A percentile compares a stretch with the other conserved stretches of the same genome.
Conservation (phyloP, 2,113 vertebrate species). For the Murina feae region DNA sequence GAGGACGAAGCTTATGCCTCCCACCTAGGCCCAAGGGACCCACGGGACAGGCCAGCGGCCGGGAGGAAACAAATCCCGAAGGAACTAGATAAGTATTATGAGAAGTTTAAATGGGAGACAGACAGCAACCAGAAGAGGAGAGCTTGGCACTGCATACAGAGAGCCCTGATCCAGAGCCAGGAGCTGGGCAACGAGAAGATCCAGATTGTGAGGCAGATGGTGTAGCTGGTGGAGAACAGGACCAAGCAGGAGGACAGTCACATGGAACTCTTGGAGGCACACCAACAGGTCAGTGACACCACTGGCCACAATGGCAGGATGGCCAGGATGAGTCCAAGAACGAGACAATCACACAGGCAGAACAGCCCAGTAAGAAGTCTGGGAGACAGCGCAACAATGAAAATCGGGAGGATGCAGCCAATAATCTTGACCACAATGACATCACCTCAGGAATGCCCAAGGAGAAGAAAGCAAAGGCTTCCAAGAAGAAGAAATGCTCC, state of each 20-base stretch:
- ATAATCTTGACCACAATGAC: slow-evolving; percentile 90
- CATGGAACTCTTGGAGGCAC: slow-evolving; percentile 82
- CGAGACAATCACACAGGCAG: slow-evolving; percentile 83
- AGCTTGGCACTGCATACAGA: no score
- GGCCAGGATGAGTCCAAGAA: slow-evolving; percentile 88
- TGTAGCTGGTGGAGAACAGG: no score
- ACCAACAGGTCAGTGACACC: slow-evolving; percentile 87
- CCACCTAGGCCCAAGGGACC: accelerated
- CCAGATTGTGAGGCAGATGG: no score
- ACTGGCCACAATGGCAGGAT: slow-evolving; percentile 80
- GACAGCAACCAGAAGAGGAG: no score
- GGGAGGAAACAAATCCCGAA: slow-evolving; percentile 46
- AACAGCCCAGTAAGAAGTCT: slow-evolving; percentile 91
- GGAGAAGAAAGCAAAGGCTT: slow-evolving; percentile 95
- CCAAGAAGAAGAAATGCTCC: no score
- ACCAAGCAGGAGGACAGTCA: no score
- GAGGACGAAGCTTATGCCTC: background rate
- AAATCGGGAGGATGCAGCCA: slow-evolving; percentile 81
- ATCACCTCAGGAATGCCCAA: slow-evolving; percentile 86
- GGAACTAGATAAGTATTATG: no score
- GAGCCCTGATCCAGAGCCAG: no score
- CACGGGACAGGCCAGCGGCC: accelerated
- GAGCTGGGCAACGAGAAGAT: no score
- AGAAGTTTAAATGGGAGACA: no score
- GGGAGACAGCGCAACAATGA: slow-evolving; percentile 87